These are phyloP conservation scores for Butorides virescens DNA, from an alignment of 2,113 vertebrate genomes.

Conservation along the genomic window DNA sequence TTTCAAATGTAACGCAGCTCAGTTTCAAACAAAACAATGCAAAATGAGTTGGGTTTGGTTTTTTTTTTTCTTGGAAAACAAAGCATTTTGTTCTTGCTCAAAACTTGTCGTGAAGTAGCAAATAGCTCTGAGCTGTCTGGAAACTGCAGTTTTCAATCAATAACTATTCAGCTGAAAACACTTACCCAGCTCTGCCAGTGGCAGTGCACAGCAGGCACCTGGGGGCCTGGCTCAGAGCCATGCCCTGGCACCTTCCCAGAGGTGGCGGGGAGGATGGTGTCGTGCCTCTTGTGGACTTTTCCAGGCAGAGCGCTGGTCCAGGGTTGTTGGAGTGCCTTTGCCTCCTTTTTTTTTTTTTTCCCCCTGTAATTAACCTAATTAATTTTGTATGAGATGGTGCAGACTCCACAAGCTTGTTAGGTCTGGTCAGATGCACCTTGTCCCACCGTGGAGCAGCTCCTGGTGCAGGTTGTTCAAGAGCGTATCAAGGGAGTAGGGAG, in stretches of 20 bases:
- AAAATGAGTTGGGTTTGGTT: neutral
- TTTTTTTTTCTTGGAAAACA: constrained; percentile 1
- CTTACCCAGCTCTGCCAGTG: neutral
- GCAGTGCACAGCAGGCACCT: neutral
- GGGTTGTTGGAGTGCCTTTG: neutral
- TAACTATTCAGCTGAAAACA: neutral
- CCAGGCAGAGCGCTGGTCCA: neutral
- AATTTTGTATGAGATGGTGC: neutral
- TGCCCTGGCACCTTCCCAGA: neutral
- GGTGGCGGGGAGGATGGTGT: neutral
- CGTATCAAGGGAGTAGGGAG: neutral
- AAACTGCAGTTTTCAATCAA: constrained; percentile 33
- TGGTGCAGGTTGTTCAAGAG: neutral
- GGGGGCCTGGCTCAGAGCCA: neutral
- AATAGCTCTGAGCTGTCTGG: neutral
- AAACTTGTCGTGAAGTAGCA: neutral
- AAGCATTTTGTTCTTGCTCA: neutral
- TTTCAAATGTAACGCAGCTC: neutral
- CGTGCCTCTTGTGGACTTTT: neutral
- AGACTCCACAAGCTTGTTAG: neutral
- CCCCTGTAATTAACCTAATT: constrained; percentile 22
- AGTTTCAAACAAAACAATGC: neutral
- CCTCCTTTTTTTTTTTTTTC: neutral
- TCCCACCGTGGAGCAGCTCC: neutral
- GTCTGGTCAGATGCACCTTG: neutral